These are phyloP conservation scores for Ceriagrion tenellum DNA, from an alignment of 2,888 invertebrate genomes.

Conservation along the genomic window DNA sequence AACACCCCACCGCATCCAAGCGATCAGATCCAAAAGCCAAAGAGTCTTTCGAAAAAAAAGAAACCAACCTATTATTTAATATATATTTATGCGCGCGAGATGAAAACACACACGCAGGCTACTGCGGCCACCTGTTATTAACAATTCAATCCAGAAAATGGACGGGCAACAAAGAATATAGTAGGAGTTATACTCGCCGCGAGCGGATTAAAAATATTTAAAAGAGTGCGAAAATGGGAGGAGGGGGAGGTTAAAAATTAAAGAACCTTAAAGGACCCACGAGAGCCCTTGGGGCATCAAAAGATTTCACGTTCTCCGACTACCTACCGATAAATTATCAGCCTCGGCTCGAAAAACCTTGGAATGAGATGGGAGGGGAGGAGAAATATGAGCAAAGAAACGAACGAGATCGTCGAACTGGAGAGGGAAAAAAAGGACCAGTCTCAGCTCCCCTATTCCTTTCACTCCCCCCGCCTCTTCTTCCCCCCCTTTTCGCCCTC, in stretches of 20 bases:
- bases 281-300: not conserved
- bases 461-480: not conserved
- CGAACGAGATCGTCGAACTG: conserved; percentile 4
- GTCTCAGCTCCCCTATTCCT: not conserved
- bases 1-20: not conserved
- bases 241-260: not conserved
- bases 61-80: not conserved
- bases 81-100: not conserved
- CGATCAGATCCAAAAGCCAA: not conserved
- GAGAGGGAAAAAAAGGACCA: not conserved
- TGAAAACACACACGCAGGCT: not conserved
- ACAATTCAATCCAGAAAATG: not conserved
- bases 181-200: not conserved
- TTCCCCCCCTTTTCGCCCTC: not conserved
- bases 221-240: not conserved
- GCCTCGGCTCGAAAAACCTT: conserved; percentile 37
- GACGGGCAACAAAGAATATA: not conserved
- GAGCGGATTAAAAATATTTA: not conserved
- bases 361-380: not conserved
- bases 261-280: not conserved
- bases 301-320: not conserved
- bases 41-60: not conserved
- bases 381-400: not conserved
- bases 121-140: not conserved
- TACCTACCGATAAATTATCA: conserved; percentile 47